Base-by-base conservation (phyloP, 2,113 vertebrate species). In the Scytalopus superciliaris region DNA sequence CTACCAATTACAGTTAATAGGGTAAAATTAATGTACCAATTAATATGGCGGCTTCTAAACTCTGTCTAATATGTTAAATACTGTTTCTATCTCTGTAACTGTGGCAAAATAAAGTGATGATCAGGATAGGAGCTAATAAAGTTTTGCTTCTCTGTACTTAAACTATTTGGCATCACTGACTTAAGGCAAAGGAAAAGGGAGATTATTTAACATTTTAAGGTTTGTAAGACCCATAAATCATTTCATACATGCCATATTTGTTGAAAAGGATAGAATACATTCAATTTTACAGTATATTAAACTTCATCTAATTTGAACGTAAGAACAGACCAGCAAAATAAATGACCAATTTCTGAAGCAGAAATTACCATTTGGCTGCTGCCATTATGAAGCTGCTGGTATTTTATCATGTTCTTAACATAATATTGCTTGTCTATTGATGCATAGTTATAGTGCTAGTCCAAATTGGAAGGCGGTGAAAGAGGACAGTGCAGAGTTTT, bases 311-410 rank as follows among this genome's bases (percentile, higher is more conserved):
- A 98, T 98, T 98, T 98, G 98, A 98, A 98, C 97, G 93, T 98
- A 98, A 98, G 97, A 98, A 98, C 95, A 98, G 97, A 97, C 97
- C 97, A 98, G 97, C 97, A 98, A 98, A 98, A 98, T 98, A 98
- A 98, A 98, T 98, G 98, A 98, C 98, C 98, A 98, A 98, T 98
- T 98, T 98, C 97, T 98, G 97, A 97, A 98, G 98, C 97, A 97
- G 98, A 98, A 98, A 98, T 98, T 98, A 98, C 97, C 97, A 98
- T 98, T 98, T 98, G 98, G 98, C 97, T 97, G 98, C 97, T 98
- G 98, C 98, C 98, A 98, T 97, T 98, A 98, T 96, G 95, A 97
- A 97, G 96, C 97, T 95, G 96, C 97, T 95, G 97, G 98, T 97
- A 98, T 98, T 98, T 98, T 97, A 98, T 98, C 98, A 98, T 98